phyloP scores from a whole-genome alignment of 2,797 vertebrate species.

The Petrocephalus schoutedeni region DNA sequence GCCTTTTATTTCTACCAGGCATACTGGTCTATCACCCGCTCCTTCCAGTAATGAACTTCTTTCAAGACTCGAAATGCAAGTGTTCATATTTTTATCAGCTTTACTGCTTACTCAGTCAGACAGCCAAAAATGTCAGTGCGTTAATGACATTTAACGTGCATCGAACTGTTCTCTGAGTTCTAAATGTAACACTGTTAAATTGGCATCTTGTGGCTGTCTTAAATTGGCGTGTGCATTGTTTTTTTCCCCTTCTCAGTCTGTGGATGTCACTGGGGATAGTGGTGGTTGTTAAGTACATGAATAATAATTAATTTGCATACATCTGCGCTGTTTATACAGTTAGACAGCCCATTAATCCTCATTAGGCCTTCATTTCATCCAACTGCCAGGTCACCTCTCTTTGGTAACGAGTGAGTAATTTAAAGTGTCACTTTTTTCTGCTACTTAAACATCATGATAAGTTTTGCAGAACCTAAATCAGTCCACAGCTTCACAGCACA shows the following conservation, averaged over 20 bases:
- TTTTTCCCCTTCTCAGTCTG: neutral
- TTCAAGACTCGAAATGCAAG: neutral
- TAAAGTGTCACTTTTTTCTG: slow-evolving; percentile 12
- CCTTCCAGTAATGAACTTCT: neutral
- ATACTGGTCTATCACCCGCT: neutral
- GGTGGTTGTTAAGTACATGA: slow-evolving; percentile 12
- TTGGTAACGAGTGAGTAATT: slow-evolving; percentile 12
- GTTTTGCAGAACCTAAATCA: neutral
- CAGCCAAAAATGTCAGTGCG: neutral
- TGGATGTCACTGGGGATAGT: neutral
- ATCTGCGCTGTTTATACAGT: slow-evolving; percentile 16
- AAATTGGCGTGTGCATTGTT: neutral
- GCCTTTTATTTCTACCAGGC: neutral
- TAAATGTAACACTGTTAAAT: neutral
- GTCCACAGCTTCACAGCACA: neutral
- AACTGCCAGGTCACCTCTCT: slow-evolving; percentile 17
- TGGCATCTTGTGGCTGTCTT: slow-evolving; percentile 5
- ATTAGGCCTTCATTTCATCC: slow-evolving; percentile 17
- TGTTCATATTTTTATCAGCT: neutral
- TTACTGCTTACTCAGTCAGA: neutral
- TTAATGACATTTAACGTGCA: neutral
- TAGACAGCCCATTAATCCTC: slow-evolving; percentile 15
- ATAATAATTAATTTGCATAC: slow-evolving; percentile 19
- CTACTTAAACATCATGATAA: neutral
- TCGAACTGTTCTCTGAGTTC: neutral